Evolutionary conservation across 2,113 vertebrate species (phyloP).

Genomic region (Scytalopus superciliaris): DNA sequence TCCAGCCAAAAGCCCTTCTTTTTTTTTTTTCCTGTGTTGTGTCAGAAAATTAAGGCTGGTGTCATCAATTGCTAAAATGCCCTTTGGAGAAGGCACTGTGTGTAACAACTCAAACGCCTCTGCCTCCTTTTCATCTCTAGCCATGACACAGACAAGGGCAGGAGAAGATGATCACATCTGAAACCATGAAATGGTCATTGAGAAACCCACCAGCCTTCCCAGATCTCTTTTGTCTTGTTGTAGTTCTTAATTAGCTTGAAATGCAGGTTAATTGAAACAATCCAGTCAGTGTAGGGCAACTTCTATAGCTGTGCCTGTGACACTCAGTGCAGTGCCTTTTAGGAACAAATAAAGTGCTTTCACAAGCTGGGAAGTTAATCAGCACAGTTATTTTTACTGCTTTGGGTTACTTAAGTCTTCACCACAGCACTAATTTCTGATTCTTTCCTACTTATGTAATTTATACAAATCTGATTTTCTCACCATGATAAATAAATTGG

Average conservation of each 20-base stretch:
- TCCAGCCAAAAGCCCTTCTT: not conserved
- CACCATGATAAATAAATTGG: not conserved
- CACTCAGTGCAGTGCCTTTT: not conserved
- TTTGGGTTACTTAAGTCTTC: not conserved
- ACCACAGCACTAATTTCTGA: not conserved
- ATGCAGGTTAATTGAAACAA: not conserved
- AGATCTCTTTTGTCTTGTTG: not conserved
- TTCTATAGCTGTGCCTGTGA: not conserved
- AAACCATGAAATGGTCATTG: not conserved
- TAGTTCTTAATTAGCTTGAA: not conserved
- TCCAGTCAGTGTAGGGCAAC: not conserved
- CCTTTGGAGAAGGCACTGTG: not conserved
- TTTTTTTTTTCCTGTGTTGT: slow-evolving; percentile 4
- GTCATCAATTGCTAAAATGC: not conserved
- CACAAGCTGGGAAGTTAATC: slow-evolving; percentile 11
- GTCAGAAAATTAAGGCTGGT: not conserved
- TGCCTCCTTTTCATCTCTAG: not conserved
- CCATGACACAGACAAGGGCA: not conserved
- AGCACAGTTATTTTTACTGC: slow-evolving; percentile 2
- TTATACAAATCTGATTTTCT: not conserved
- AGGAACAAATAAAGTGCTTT: not conserved
- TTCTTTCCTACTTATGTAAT: not conserved
- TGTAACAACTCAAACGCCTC: not conserved
- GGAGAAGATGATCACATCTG: not conserved
- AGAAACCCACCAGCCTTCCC: not conserved